phyloP scores from a whole-genome alignment of 2,113 vertebrate genomes.

The Pseudorhombus dupliciocellatus region DNA sequence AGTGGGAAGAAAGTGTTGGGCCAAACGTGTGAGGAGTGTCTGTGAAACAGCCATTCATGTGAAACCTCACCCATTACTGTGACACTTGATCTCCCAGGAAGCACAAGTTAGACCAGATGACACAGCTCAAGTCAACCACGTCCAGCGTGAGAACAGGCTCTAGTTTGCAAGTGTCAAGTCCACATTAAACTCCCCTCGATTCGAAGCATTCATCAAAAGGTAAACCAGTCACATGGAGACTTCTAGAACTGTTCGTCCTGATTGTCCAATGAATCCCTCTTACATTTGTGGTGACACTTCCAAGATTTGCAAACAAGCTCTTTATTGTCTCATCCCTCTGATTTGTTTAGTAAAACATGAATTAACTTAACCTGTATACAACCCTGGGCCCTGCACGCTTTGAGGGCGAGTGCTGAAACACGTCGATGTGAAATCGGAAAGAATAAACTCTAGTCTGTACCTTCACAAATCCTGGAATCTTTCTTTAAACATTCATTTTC shows the following conservation, averaged over 20 bases:
- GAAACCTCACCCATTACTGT: neutral
- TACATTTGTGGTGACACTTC: neutral
- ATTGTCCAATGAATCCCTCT: neutral
- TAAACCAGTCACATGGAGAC: neutral
- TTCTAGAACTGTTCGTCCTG: neutral
- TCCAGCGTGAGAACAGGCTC: neutral
- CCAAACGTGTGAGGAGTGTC: constrained; percentile 1
- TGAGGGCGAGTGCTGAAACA: neutral
- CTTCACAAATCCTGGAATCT: neutral
- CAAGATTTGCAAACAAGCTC: neutral
- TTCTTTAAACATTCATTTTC: constrained; percentile 11
- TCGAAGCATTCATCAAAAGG: neutral
- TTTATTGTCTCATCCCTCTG: neutral
- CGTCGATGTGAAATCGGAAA: constrained; percentile 5
- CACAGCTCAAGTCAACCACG: neutral
- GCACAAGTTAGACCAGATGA: neutral
- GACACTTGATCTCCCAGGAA: neutral
- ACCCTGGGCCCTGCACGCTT: neutral
- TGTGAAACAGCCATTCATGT: neutral
- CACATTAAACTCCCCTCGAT: neutral
- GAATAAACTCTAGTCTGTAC: neutral
- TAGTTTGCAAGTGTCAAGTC: neutral
- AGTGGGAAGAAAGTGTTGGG: constrained; percentile 1
- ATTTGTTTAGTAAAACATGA: constrained; percentile 10
- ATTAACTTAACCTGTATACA: neutral